Evolutionary conservation across 1,140 invertebrate species (phyloP), one percentile per base, ranked within the genome.

Genomic region (Drosophila nebulosa): DNA sequence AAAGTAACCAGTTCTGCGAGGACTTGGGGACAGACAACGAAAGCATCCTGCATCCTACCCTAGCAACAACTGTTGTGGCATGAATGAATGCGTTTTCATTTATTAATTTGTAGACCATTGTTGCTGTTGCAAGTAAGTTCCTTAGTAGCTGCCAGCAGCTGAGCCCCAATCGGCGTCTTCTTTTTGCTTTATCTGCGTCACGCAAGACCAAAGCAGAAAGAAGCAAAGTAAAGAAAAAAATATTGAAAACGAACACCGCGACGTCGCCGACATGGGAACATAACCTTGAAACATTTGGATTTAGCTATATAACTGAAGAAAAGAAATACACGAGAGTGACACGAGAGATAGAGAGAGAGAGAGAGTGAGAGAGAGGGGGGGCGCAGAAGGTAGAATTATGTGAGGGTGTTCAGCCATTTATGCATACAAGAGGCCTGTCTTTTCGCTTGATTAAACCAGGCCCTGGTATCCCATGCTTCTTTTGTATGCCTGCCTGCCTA

Each of bases 51-150:
- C 21, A n/a, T n/a, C n/a, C n/a, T 53, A 22, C 30, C 63, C 39
- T 53, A 36, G 52, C 71, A 53, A 50, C 76, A 67, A 62, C 10
- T 32, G 30, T 32, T 32, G 30, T 78, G 81, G 78, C 81, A 81
- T 86, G 74, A 85, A 81, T 85, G 81, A 79, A 86, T 86, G 81
- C 81, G 74, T 86, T 85, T 81, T 66, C 67, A 81, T 85, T 88
- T 85, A 78, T 85, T 85, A 80, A 86, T 86, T 85, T 85, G 68
- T 77, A 57, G 73, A 51, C 74, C 73, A 78, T 75, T 81, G 73
- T 51, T 59, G 18, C 9, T 66, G 67, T 21, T 58, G 52, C 59
- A 59, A 73, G 53, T 65, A 35, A 42, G 69, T 22, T 63, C 32
- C 52, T 55, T 7, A 58, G 70, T 51, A 61, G 56, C 63, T 35